Conservation (phyloP, 2,113 vertebrate species). For the Saguinus imperator region DNA sequence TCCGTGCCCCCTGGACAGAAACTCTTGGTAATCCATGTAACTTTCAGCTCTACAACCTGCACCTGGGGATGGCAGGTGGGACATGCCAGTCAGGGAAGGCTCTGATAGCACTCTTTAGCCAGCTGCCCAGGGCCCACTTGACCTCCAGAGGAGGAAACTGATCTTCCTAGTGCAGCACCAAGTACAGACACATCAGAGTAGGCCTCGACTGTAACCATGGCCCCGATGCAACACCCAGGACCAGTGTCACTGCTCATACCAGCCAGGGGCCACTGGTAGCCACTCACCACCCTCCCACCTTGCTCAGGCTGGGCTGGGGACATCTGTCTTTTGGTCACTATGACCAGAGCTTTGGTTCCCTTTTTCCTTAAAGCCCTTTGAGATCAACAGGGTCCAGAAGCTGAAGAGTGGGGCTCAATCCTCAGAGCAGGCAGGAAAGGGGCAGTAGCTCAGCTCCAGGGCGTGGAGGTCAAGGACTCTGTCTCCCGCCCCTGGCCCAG, state of each 20-base stretch:
- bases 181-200: not conserved
- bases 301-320: not conserved
- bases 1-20: slow-evolving; percentile 97
- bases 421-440: not conserved
- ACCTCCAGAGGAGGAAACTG: not conserved
- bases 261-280: not conserved
- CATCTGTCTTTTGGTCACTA: not conserved
- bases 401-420: not conserved
- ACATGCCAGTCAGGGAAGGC: not conserved
- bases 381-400: not conserved
- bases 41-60: slow-evolving; percentile 95
- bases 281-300: not conserved
- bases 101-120: accelerated
- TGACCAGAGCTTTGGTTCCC: not conserved
- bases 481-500: accelerated
- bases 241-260: not conserved
- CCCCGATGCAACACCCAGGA: not conserved
- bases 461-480: accelerated
- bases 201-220: not conserved
- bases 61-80: slow-evolving; percentile 84
- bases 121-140: not conserved
- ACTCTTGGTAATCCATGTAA: slow-evolving; percentile 99
- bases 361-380: not conserved
- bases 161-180: not conserved
- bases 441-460: not conserved